phyloP scores from a whole-genome alignment of 1,140 invertebrate genomes.

The Ceratitis capitata region DNA sequence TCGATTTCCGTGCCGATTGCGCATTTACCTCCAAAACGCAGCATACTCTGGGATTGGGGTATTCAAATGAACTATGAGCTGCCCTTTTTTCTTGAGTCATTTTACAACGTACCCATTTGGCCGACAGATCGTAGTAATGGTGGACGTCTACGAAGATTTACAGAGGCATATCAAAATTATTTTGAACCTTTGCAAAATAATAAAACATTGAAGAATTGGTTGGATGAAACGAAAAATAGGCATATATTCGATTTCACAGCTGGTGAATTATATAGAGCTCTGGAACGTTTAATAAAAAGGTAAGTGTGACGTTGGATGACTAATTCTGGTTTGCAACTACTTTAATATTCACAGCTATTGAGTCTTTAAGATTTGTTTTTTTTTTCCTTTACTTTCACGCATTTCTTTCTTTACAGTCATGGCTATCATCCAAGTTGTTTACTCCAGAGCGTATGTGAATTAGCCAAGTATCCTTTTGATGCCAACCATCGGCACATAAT shows the following conservation, averaged over 20 bases:
- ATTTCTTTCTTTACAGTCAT: constrained; percentile 43
- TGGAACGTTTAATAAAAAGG: constrained; percentile 1
- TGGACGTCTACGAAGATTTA: not conserved
- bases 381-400: no score
- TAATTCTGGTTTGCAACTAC: no score
- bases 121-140: not conserved
- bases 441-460: constrained; percentile 56
- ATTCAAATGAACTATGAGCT: constrained; percentile 56
- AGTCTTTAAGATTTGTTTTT: not conserved
- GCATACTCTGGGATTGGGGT: constrained; percentile 56
- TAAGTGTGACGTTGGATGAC: no score
- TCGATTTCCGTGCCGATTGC: constrained; percentile 46
- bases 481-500: constrained; percentile 52
- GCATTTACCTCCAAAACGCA: constrained; percentile 52
- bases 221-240: not conserved
- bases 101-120: constrained; percentile 61
- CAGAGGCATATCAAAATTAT: not conserved
- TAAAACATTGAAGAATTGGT: not conserved
- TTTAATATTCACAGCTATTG: no score
- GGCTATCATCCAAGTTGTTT: constrained; percentile 59
- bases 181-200: not conserved
- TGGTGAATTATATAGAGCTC: constrained; percentile 53
- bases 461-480: constrained; percentile 60
- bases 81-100: constrained; percentile 49
- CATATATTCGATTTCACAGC: constrained; percentile 52